Evolutionary conservation across 2,888 invertebrate genomes (phyloP).

Genomic region (Melipona bicolor): DNA sequence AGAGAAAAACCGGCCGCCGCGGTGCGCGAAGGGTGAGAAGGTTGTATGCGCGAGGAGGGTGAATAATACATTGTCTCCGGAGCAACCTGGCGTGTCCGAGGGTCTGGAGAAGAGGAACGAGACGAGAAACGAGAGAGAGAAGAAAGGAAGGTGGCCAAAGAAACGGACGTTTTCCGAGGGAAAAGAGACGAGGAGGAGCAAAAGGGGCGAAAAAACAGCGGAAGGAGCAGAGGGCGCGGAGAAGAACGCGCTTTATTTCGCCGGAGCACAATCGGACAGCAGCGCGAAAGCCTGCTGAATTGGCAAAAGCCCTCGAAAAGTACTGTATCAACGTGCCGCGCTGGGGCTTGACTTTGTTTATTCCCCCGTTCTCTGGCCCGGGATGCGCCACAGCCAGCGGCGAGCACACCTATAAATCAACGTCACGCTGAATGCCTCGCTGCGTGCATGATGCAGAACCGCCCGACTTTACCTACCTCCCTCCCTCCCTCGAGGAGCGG

Average conservation of each 20-base stretch:
- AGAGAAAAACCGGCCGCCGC: neutral
- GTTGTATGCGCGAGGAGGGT: neutral
- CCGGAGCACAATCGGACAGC: constrained; percentile 58
- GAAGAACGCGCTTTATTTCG: constrained; percentile 62
- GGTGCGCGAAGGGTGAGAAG: neutral
- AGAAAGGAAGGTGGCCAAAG: neutral
- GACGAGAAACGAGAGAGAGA: neutral
- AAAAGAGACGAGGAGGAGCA: constrained; percentile 8
- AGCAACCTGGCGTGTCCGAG: neutral
- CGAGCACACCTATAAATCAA: constrained; percentile 60
- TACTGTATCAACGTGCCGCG: constrained; percentile 64
- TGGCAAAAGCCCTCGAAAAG: constrained; percentile 64
- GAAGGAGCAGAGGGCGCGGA: neutral
- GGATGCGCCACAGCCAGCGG: neutral
- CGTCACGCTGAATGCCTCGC: constrained; percentile 44
- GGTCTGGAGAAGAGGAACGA: neutral
- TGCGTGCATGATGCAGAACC: constrained; percentile 35
- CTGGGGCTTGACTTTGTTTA: constrained; percentile 62
- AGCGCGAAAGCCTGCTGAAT: constrained; percentile 64
- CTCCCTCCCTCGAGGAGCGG: neutral
- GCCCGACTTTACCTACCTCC: neutral
- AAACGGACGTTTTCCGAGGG: neutral
- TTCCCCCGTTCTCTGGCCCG: constrained; percentile 36
- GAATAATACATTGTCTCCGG: constrained; percentile 43
- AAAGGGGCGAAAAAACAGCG: neutral